Conservation (phyloP, 2,888 invertebrate species). For the Smittia sp. region DNA sequence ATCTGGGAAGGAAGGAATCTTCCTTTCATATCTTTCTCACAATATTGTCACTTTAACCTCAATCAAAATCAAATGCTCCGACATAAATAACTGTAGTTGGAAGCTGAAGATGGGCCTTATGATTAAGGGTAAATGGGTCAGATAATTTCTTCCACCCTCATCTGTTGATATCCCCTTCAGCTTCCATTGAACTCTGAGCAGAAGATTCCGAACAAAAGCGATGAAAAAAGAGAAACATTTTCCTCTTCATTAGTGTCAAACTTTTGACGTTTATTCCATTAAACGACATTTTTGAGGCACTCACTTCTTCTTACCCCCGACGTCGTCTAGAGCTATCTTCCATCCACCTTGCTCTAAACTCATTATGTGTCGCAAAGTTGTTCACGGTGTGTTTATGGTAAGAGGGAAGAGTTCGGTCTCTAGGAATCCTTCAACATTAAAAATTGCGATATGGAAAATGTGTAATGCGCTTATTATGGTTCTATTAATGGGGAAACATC, state of each 20-base stretch:
- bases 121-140: conserved; percentile 20
- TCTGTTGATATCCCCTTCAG: conserved; percentile 33
- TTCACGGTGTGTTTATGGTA: background rate
- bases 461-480: conserved; percentile 34
- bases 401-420: background rate
- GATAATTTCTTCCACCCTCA: conserved; percentile 2
- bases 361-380: conserved; percentile 32
- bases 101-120: background rate
- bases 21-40: background rate
- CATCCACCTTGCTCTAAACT: conserved; percentile 9
- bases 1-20: background rate
- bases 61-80: conserved; percentile 15
- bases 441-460: conserved; percentile 21
- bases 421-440: background rate
- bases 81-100: background rate
- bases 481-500: conserved; percentile 38
- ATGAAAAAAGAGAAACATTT: conserved; percentile 11
- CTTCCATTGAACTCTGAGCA: conserved; percentile 2
- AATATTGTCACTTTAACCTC: conserved; percentile 22
- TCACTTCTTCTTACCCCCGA: conserved; percentile 20
- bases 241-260: conserved; percentile 41
- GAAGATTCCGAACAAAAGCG: conserved; percentile 9
- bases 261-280: conserved; percentile 41
- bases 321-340: background rate
- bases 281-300: conserved; percentile 8